Evolutionary conservation across 2,888 invertebrate species (phyloP).

Genomic region (Macrophya annulata): DNA sequence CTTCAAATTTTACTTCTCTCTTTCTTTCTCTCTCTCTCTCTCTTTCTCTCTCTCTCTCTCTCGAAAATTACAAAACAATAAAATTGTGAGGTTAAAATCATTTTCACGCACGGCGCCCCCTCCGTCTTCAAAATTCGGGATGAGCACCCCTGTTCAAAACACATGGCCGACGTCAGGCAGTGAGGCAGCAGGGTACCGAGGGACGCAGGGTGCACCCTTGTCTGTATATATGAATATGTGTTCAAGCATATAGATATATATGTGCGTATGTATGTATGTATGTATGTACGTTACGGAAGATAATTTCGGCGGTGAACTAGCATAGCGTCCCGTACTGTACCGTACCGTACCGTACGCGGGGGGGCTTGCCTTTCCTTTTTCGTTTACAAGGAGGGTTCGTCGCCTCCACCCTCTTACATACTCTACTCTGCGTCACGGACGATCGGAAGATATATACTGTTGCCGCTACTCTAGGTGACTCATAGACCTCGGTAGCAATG

Average conservation of each 20-base stretch:
- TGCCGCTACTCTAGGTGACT: constrained; percentile 57
- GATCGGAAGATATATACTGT: constrained; percentile 60
- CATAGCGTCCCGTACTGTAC: not conserved
- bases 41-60: not conserved
- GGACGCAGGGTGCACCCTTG: constrained; percentile 40
- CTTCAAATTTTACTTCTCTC: no score
- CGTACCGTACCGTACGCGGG: not conserved
- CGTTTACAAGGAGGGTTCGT: constrained; percentile 37
- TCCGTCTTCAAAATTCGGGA: not conserved
- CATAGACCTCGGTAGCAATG: constrained; percentile 18
- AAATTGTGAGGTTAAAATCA: not conserved
- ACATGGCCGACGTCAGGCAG: constrained; percentile 49
- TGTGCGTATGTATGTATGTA: not conserved
- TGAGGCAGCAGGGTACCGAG: constrained; percentile 28
- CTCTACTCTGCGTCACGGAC: constrained; percentile 46
- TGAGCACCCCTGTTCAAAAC: constrained; percentile 44
- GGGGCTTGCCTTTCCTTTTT: constrained; percentile 30
- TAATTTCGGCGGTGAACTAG: not conserved
- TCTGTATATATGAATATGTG: not conserved
- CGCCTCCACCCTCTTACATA: not conserved
- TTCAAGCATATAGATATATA: not conserved
- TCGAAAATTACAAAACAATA: not conserved
- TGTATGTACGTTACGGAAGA: constrained; percentile 20
- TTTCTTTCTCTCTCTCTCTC: not conserved
- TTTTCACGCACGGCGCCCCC: not conserved